Evolutionary conservation across 2,113 vertebrate species (phyloP).

Genomic region (Sisor rabdophorus): DNA sequence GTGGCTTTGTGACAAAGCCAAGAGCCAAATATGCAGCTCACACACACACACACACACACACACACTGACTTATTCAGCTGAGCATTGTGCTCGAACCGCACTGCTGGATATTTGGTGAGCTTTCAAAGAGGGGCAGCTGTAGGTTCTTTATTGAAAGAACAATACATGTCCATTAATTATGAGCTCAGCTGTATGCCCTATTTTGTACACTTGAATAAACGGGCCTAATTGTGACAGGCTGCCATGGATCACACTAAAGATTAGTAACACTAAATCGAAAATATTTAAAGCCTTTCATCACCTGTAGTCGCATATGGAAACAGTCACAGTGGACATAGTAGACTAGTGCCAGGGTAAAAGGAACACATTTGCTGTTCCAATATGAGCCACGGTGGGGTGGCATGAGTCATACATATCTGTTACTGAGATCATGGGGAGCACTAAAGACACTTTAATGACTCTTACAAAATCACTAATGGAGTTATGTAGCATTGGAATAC

Average conservation of each 20-base stretch:
- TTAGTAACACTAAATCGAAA: neutral
- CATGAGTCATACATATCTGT: conserved; percentile 58
- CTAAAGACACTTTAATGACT: conserved; percentile 70
- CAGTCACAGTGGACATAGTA: neutral
- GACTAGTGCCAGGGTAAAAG: neutral
- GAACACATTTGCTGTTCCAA: conserved; percentile 27
- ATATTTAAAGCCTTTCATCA: neutral
- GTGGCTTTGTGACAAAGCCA: conserved; percentile 27
- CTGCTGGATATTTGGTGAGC: conserved; percentile 16
- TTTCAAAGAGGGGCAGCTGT: conserved; percentile 28
- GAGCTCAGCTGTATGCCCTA: neutral
- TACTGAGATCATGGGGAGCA: conserved; percentile 49
- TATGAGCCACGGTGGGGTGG: conserved; percentile 44
- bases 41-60: neutral
- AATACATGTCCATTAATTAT: conserved; percentile 20
- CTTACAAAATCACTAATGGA: conserved; percentile 49
- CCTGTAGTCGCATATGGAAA: neutral
- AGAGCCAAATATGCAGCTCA: conserved; percentile 39
- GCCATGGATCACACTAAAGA: neutral
- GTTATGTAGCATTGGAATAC: conserved; percentile 21
- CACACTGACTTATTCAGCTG: neutral
- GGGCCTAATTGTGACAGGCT: conserved; percentile 3
- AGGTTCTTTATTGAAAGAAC: conserved; percentile 25
- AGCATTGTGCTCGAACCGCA: conserved; percentile 32
- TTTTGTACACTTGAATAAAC: conserved; percentile 1